These are phyloP conservation scores for Bradynema listronoti DNA, from an alignment of 1,140 invertebrate genomes.

Conservation along the genomic window DNA sequence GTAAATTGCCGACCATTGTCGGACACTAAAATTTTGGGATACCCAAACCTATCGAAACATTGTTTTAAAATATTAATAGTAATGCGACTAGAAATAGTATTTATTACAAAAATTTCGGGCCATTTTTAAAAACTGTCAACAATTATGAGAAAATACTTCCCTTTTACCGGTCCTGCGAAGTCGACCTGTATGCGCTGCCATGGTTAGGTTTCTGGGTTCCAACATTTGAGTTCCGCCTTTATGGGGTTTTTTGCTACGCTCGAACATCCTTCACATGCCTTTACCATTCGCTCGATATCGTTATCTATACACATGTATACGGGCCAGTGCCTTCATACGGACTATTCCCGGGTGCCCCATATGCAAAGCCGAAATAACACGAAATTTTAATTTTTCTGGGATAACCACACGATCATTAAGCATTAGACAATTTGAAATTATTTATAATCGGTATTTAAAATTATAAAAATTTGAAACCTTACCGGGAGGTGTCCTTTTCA, in stretches of 20 bases:
- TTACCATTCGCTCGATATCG: constrained; percentile 13
- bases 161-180: constrained; percentile 9
- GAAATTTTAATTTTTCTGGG: constrained; percentile 57
- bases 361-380: constrained; percentile 60
- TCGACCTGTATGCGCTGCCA: constrained; percentile 15
- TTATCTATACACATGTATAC: constrained; percentile 40
- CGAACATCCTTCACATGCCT: constrained; percentile 4
- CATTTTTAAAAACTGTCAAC: too few species aligned
- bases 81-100: too few species aligned
- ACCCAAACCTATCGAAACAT: too few species aligned
- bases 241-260: neutral
- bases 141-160: too few species aligned
- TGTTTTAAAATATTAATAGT: too few species aligned
- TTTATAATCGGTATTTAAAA: too few species aligned
- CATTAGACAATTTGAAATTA: constrained; percentile 16
- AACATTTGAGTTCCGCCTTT: constrained; percentile 2
- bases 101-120: too few species aligned
- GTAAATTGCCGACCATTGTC: too few species aligned
- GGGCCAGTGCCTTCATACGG: constrained; percentile 62
- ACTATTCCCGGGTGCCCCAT: constrained; percentile 61
- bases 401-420: constrained; percentile 58
- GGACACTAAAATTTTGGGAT: too few species aligned
- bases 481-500: neutral
- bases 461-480: too few species aligned
- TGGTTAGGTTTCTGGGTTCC: constrained; percentile 6